A percentile compares a stretch with the other conserved stretches of the same genome.
Conservation (phyloP, 2,113 vertebrate genomes). For the Pelusios castaneus region DNA sequence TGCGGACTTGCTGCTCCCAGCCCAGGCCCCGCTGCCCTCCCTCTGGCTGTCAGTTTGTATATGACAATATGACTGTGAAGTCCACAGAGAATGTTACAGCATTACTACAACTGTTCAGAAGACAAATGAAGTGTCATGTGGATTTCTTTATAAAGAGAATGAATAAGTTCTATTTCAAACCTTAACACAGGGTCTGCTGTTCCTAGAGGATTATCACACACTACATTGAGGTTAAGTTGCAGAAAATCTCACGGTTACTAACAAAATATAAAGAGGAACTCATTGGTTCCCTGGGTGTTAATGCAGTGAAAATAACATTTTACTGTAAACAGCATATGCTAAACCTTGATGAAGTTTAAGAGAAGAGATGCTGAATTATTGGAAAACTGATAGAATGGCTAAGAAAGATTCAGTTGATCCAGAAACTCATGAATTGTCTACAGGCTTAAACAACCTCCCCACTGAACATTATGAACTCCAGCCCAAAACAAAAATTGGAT, state of each 20-base stretch:
- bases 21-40: no score
- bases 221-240: not conserved
- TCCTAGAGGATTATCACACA: not conserved
- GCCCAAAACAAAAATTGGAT: not conserved
- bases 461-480: not conserved
- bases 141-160: not conserved
- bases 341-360: not conserved
- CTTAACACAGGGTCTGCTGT: not conserved
- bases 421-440: not conserved
- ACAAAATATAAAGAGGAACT: not conserved
- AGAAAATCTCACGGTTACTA: not conserved
- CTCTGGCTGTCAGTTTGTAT: not conserved
- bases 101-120: not conserved
- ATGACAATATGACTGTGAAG: not conserved
- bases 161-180: not conserved
- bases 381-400: not conserved
- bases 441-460: not conserved
- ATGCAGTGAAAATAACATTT: not conserved
- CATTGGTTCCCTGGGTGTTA: not conserved
- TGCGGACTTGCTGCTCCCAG: no score
- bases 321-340: not conserved
- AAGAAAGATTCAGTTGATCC: not conserved
- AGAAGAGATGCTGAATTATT: not conserved
- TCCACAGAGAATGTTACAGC: not conserved
- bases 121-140: not conserved